These are phyloP conservation scores for Squalus acanthias DNA, from an alignment of 2,797 vertebrate genomes.

Conservation along the genomic window DNA sequence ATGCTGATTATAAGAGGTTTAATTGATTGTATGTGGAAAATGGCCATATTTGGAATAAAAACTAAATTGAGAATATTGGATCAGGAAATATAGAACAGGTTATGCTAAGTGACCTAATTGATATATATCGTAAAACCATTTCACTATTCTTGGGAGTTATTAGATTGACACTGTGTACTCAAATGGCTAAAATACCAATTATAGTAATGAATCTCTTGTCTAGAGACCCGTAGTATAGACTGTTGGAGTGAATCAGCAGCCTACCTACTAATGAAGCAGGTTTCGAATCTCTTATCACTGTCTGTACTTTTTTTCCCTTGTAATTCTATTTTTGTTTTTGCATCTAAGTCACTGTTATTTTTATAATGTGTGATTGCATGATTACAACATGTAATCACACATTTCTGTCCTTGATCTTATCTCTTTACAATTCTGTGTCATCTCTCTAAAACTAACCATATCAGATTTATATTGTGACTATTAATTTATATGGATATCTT, in stretches of 20 bases:
- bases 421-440: not conserved
- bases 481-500: not conserved
- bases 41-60: not conserved
- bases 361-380: not conserved
- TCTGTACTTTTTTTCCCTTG: not conserved
- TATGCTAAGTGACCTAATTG: not conserved
- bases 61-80: not conserved
- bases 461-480: not conserved
- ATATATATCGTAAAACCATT: not conserved
- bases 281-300: not conserved
- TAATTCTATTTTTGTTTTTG: not conserved
- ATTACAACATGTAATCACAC: not conserved
- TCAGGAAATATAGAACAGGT: not conserved
- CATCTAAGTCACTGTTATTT: constrained; percentile 5
- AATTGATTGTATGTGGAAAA: not conserved
- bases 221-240: not conserved
- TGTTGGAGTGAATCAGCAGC: not conserved
- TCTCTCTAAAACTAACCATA: not conserved
- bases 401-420: not conserved
- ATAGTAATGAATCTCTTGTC: not conserved
- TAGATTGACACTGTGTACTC: not conserved
- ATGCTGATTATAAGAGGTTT: not conserved
- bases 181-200: not conserved
- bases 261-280: not conserved
- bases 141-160: not conserved